Evolutionary conservation across 2,113 vertebrate species (phyloP).

Genomic region (Chloropsis cyanopogon): DNA sequence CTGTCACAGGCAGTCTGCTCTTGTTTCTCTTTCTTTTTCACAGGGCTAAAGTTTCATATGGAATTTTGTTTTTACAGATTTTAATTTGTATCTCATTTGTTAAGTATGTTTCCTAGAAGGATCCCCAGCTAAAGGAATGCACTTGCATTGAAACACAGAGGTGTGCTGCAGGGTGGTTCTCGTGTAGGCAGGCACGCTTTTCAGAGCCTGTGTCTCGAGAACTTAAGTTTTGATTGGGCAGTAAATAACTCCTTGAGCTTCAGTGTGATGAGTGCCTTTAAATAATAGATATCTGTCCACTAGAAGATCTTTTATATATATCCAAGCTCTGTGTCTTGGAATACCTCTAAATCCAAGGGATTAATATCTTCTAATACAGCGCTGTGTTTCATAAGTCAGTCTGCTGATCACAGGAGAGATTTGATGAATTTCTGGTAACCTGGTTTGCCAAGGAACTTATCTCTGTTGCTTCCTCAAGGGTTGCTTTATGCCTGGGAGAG

Average conservation of each 20-base stretch:
- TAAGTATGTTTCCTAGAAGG: neutral
- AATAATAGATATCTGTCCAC: neutral
- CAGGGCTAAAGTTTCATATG: neutral
- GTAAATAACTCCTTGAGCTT: neutral
- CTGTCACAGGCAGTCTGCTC: neutral
- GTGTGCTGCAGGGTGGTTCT: neutral
- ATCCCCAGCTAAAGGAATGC: neutral
- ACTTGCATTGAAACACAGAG: neutral
- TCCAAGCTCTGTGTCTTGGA: neutral
- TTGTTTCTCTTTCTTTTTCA: slow-evolving; percentile 19
- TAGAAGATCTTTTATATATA: neutral
- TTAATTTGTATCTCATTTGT: neutral
- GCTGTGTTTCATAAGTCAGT: neutral
- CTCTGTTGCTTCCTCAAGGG: neutral
- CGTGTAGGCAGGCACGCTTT: neutral
- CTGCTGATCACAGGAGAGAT: neutral
- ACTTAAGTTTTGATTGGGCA: neutral
- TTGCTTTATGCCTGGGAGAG: neutral
- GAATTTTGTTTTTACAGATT: slow-evolving; percentile 12
- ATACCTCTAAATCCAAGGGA: neutral
- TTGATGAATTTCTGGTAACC: neutral
- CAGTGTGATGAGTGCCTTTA: neutral
- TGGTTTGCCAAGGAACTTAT: neutral
- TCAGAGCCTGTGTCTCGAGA: neutral
- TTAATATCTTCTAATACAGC: neutral